These are phyloP conservation scores for Neoniphon sammara DNA, from an alignment of 2,797 vertebrate genomes.

Conservation along the genomic window DNA sequence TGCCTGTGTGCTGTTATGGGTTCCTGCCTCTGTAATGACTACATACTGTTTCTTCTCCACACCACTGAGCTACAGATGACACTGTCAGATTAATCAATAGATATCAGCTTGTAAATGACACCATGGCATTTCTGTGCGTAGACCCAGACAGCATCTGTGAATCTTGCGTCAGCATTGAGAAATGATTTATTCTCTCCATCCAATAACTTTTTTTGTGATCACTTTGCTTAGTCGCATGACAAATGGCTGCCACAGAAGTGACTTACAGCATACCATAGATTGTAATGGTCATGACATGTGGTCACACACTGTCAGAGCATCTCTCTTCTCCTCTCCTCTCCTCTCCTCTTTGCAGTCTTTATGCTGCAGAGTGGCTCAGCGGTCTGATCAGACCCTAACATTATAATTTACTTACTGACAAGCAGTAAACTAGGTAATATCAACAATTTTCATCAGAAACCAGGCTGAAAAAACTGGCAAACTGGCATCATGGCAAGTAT, in stretches of 20 bases:
- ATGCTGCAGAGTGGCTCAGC: too few relatives aligned
- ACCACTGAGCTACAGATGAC: slow-evolving; percentile 30
- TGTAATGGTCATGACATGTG: not conserved
- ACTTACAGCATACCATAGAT: not conserved
- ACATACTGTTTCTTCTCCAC: slow-evolving; percentile 8
- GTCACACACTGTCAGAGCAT: too few relatives aligned
- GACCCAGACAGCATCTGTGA: not conserved
- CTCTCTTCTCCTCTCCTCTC: not conserved
- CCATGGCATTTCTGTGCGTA: not conserved
- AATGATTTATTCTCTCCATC: not conserved
- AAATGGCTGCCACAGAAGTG: not conserved
- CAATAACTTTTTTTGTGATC: not conserved
- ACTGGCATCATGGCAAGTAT: too few relatives aligned
- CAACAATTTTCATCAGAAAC: too few relatives aligned
- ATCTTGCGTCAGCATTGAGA: not conserved
- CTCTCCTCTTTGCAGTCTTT: not conserved
- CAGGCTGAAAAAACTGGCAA: too few relatives aligned
- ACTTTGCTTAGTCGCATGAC: not conserved
- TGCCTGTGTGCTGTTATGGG: not conserved
- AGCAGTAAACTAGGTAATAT: too few relatives aligned
- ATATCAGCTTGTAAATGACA: slow-evolving; percentile 4
- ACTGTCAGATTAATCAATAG: not conserved
- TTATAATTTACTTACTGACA: too few relatives aligned
- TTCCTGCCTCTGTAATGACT: slow-evolving; percentile 25
- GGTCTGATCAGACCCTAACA: too few relatives aligned